phyloP scores from a whole-genome alignment of 53 echinoderm and acorn worm genomes.

The Echinarachnius parma region DNA sequence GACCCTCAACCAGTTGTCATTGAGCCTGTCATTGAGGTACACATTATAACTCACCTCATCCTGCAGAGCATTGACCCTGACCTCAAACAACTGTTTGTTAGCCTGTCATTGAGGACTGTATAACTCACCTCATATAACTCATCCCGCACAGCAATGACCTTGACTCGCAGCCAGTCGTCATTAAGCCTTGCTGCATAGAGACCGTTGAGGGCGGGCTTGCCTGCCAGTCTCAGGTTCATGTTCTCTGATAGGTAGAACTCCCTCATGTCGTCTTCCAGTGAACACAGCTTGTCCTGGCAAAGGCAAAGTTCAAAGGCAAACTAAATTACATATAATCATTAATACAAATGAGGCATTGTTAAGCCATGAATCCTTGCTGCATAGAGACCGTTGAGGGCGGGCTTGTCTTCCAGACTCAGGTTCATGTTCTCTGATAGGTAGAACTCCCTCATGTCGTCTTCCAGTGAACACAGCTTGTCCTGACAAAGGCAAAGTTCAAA shows the following conservation, averaged over 20 bases:
- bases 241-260: slow-evolving; percentile 37
- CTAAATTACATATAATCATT: too few relatives aligned
- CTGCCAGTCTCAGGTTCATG: slow-evolving; percentile 4
- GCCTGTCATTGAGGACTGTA: too few relatives aligned
- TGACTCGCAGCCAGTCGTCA: slow-evolving; percentile 41
- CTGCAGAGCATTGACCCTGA: too few relatives aligned
- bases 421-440: slow-evolving; percentile 13
- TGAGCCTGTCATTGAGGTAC: too few relatives aligned
- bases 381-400: slow-evolving; percentile 36
- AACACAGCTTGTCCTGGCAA: slow-evolving; percentile 34
- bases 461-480: slow-evolving; percentile 39
- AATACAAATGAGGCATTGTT: too few relatives aligned
- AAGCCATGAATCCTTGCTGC: slow-evolving; percentile 29
- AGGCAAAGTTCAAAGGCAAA: neutral
- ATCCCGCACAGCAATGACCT: slow-evolving; percentile 31
- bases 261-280: slow-evolving; percentile 44
- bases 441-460: slow-evolving; percentile 49
- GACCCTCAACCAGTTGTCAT: too few relatives aligned
- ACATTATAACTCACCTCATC: too few relatives aligned
- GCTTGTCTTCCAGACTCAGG: slow-evolving; percentile 15
- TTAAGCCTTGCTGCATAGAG: slow-evolving; percentile 45
- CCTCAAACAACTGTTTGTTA: too few relatives aligned
- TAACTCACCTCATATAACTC: too few relatives aligned
- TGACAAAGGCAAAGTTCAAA: neutral
- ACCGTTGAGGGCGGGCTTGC: slow-evolving; percentile 24